Evolutionary conservation across 30 jellyfish, hydroid and myxozoan genomes (phyloP).

Genomic region (Chrysaora quinquecirrha): DNA sequence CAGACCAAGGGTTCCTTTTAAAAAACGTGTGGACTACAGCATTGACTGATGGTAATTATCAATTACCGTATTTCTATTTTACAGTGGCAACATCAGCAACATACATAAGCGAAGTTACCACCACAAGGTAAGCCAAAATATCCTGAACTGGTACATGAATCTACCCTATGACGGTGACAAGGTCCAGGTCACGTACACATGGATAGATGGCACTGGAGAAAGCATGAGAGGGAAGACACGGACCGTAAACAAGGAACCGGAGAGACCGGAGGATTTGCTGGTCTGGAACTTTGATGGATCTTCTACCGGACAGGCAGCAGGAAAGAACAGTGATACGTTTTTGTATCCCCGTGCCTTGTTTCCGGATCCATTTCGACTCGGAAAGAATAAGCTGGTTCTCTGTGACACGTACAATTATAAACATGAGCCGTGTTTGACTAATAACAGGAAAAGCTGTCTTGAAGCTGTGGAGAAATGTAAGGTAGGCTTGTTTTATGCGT

Average conservation of each 20-base stretch:
- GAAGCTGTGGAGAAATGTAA: conserved; percentile 77
- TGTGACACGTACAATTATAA: conserved; percentile 89
- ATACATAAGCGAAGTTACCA: not conserved
- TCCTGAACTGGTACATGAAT: conserved; percentile 72
- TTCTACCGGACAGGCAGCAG: conserved; percentile 93
- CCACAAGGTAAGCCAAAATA: conserved; percentile 45
- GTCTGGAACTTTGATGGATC: conserved; percentile 98
- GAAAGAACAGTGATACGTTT: conserved; percentile 88
- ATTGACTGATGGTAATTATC: no score
- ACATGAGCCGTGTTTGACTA: conserved; percentile 78
- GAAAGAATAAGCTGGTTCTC: conserved; percentile 75
- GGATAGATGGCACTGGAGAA: conserved; percentile 97
- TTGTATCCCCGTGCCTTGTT: conserved; percentile 81
- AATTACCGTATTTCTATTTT: no score
- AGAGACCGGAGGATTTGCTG: conserved; percentile 72
- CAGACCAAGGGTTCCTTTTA: no score
- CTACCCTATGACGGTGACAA: conserved; percentile 42
- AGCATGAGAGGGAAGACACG: conserved; percentile 80
- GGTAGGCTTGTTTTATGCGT: no score
- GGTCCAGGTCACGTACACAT: conserved; percentile 65
- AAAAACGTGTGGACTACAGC: no score
- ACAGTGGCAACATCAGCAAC: not conserved
- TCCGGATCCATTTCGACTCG: conserved; percentile 93
- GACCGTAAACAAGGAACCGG: conserved; percentile 83
- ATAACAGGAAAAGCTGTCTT: conserved; percentile 72